A percentile compares a stretch with the other conserved stretches of the same genome.
Evolutionary conservation across 2,888 invertebrate species (phyloP).

Genomic region (Noctua janthina): DNA sequence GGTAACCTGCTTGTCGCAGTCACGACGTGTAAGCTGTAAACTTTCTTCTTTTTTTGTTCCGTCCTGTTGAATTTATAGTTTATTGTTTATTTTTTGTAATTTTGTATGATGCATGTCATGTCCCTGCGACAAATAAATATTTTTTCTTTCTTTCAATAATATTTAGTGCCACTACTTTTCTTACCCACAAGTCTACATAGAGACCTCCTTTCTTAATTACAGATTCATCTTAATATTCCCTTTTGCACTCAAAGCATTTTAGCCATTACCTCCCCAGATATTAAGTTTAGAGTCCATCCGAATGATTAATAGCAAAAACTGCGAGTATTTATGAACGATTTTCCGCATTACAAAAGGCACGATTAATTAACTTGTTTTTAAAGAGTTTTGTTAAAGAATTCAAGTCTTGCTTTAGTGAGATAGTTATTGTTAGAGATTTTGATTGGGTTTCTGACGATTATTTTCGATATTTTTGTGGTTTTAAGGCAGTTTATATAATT

Average conservation of each 20-base stretch:
- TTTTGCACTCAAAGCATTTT: constrained; percentile 43
- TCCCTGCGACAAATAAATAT: too few species aligned
- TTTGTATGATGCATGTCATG: too few species aligned
- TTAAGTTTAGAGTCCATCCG: constrained; percentile 56
- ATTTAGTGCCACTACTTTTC: not conserved
- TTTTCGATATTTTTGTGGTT: not conserved
- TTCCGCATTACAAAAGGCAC: constrained; percentile 47
- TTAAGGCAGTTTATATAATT: not conserved
- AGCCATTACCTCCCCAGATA: constrained; percentile 39
- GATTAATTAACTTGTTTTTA: constrained; percentile 65
- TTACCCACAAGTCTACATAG: not conserved
- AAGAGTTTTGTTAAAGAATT: constrained; percentile 18
- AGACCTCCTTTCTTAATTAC: constrained; percentile 35
- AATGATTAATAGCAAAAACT: constrained; percentile 53
- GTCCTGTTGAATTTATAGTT: too few species aligned
- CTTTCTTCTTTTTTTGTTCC: too few species aligned
- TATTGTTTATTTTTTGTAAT: too few species aligned
- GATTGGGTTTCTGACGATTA: constrained; percentile 6
- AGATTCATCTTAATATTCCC: constrained; percentile 14
- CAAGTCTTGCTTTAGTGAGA: constrained; percentile 16
- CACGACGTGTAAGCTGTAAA: too few species aligned
- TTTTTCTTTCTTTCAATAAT: too few species aligned
- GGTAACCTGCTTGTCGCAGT: too few species aligned
- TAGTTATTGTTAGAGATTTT: constrained; percentile 1
- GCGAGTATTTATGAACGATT: constrained; percentile 57